Conservation (phyloP, 2,113 vertebrate species). For the Anarhynchus alexandrinus region DNA sequence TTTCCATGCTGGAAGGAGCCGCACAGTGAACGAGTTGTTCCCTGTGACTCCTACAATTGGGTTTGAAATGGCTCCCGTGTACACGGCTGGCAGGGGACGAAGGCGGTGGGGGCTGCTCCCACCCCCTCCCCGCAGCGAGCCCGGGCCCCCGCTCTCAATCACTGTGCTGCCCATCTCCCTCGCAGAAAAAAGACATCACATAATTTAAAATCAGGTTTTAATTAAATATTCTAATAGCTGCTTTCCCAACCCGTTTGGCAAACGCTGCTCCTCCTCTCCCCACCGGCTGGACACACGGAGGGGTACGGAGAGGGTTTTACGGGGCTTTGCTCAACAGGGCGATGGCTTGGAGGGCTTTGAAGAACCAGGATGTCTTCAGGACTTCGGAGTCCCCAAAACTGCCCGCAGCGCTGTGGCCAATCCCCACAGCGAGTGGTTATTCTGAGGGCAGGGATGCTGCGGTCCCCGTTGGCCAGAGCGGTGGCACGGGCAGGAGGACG, state of each 20-base stretch:
- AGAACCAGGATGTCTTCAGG: background rate
- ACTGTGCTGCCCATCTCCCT: background rate
- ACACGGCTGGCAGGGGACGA: rapidly evolving
- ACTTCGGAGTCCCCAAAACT: background rate
- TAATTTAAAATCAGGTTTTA: background rate
- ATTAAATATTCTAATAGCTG: background rate
- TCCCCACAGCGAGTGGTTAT: background rate
- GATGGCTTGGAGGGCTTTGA: background rate
- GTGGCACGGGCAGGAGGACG: background rate
- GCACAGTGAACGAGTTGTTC: background rate
- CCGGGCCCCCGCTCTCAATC: background rate
- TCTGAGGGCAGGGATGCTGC: background rate
- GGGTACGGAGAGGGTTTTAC: rapidly evolving
- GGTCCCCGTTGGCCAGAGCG: rapidly evolving
- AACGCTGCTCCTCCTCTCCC: background rate
- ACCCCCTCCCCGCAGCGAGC: background rate
- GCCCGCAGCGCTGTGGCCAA: background rate
- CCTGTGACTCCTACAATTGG: background rate
- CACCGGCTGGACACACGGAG: rapidly evolving
- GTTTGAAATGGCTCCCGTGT: background rate
- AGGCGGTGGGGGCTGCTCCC: background rate
- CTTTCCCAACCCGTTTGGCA: background rate
- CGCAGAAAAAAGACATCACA: rapidly evolving
- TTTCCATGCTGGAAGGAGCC: background rate
- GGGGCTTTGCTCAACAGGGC: background rate